A percentile compares a stretch with the other conserved stretches of the same genome.
These are phyloP conservation scores for Melanotaenia boesemani DNA, from an alignment of 2,797 vertebrate genomes.

Conservation along the genomic window DNA sequence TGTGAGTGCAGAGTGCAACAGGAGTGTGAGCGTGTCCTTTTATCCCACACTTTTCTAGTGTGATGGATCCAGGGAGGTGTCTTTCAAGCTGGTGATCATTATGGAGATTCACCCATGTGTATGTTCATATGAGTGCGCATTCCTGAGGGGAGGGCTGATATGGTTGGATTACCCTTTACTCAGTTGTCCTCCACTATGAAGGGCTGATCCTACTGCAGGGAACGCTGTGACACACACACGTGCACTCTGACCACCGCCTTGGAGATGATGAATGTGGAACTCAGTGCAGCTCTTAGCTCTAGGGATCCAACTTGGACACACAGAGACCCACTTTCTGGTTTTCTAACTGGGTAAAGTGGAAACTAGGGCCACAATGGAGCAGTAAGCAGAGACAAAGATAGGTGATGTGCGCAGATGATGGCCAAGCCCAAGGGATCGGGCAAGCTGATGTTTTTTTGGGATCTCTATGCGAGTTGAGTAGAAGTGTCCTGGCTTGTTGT, in stretches of 20 bases:
- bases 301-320: constrained; percentile 68
- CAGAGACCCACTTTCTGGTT: constrained; percentile 68
- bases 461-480: constrained; percentile 30
- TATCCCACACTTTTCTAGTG: constrained; percentile 43
- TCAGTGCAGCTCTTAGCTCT: constrained; percentile 59
- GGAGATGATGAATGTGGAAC: constrained; percentile 71
- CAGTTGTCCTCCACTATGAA: constrained; percentile 59
- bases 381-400: constrained; percentile 50
- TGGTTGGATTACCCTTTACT: constrained; percentile 67
- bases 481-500: constrained; percentile 44
- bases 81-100: constrained; percentile 76
- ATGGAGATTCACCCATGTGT: constrained; percentile 66
- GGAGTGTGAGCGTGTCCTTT: constrained; percentile 28
- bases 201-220: constrained; percentile 47
- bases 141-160: constrained; percentile 38
- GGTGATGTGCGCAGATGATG: constrained; percentile 70
- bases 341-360: constrained; percentile 46
- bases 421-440: constrained; percentile 31
- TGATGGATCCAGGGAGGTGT: constrained; percentile 74
- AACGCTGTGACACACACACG: constrained; percentile 30
- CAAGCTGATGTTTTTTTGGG: constrained; percentile 29
- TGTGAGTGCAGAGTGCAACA: constrained; percentile 16
- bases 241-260: constrained; percentile 60
- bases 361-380: constrained; percentile 35
- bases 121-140: constrained; percentile 25